Base-by-base conservation (phyloP, 1,140 invertebrate species). In the Eurosta solidaginis region DNA sequence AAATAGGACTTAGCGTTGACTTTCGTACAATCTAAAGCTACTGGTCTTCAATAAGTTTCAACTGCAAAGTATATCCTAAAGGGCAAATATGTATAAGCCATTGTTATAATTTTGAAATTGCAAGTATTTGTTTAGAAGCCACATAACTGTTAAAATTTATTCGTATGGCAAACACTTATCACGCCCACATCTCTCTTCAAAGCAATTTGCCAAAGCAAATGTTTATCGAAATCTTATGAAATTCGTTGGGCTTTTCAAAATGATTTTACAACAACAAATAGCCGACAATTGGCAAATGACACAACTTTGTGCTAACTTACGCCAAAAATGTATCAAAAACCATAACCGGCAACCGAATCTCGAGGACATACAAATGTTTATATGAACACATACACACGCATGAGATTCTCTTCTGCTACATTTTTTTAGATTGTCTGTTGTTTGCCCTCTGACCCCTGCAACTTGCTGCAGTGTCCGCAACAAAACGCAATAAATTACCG, bases 401-500 rank as follows among this genome's bases (percentile, higher is more conserved):
- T n/a, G n/a, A n/a, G n/a, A n/a, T n/a, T n/a, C n/a, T n/a, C n/a
- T n/a, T n/a, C n/a, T n/a, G n/a, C n/a, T 47, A 17, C 59, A 14
- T n/a, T 20, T 68, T 40, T 68, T 40, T 14, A 68, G 17, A 40
- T 17, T 68, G 27, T 17, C 33, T 40, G 33, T 9, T 68, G 59
- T 40, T 7, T 40, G 59, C 25, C 59, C 20, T 68, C 40, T 20
- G 59, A 42, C 20, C 27, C n/a, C 59, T 68, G 59, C 36, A 40
- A 40, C 49, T 52, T 6, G 20, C 49, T 22, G 49, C 49, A 52
- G 49, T 33, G n/a, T 33, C 33, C 40, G 59, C 59, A 68, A 68
- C 59, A 68, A 42, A 29, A 68, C 29, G 40, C 49, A 78, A 78
- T 78, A 78, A 78, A 78, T 78, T 78, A 75, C 73, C 49, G 7